A percentile compares a stretch with the other conserved stretches of the same genome.
These are phyloP conservation scores for Bombyx mandarina DNA, from an alignment of 1,140 invertebrate genomes.

Conservation along the genomic window DNA sequence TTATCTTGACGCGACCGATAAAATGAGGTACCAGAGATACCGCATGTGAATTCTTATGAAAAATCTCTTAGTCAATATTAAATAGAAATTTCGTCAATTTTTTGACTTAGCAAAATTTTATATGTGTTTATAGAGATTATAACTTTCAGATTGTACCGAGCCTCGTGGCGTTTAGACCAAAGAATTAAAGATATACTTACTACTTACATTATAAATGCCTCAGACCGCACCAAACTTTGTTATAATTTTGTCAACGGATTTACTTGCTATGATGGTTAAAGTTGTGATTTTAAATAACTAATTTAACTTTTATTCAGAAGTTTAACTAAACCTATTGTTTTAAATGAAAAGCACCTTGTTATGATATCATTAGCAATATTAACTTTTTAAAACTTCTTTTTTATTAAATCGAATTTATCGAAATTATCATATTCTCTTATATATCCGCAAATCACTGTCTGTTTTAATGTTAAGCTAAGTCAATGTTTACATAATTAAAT, in stretches of 20 bases:
- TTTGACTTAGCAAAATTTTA: slow-evolving; percentile 71
- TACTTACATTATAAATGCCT: slow-evolving; percentile 57
- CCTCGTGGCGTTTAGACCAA: slow-evolving; percentile 63
- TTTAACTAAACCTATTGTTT: slow-evolving; percentile 17
- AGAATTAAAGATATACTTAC: slow-evolving; percentile 54
- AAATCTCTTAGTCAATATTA: slow-evolving; percentile 68
- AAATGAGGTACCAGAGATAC: slow-evolving; percentile 44
- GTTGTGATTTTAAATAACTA: too few species aligned
- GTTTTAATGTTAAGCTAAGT: slow-evolving; percentile 68
- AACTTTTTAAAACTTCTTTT: slow-evolving; percentile 1
- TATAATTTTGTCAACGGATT: too few species aligned
- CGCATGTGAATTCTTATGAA: slow-evolving; percentile 69
- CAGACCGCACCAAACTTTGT: slow-evolving; percentile 60
- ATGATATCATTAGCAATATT: background rate
- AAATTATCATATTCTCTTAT: slow-evolving; percentile 5
- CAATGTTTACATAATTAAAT: slow-evolving; percentile 70
- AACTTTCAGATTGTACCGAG: slow-evolving; percentile 54
- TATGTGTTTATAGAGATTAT: slow-evolving; percentile 63
- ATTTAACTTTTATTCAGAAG: slow-evolving; percentile 38
- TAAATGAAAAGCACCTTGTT: slow-evolving; percentile 2
- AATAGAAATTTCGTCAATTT: slow-evolving; percentile 68
- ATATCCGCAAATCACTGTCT: slow-evolving; percentile 46
- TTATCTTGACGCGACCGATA: slow-evolving; percentile 54
- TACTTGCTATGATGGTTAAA: too few species aligned
- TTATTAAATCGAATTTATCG: slow-evolving; percentile 7